Evolutionary conservation across 2,113 vertebrate species (phyloP).

Genomic region (Mormyrus iriodes): DNA sequence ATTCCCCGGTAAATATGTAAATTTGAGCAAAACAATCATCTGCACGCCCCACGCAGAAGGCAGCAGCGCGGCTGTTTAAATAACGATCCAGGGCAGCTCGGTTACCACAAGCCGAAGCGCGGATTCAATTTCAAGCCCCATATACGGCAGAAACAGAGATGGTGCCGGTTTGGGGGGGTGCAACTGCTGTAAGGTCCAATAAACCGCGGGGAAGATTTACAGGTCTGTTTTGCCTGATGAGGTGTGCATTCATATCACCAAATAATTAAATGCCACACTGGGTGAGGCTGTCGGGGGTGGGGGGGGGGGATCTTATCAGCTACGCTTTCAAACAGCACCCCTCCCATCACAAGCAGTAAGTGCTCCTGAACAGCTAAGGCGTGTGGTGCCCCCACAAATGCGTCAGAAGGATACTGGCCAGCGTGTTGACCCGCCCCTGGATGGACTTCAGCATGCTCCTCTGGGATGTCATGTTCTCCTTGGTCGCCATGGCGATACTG

Average conservation of each 20-base stretch:
- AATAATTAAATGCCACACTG: background rate
- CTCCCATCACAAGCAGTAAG: background rate
- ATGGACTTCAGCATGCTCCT: constrained; percentile 90
- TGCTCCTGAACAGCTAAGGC: background rate
- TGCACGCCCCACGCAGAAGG: background rate
- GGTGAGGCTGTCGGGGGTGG: background rate
- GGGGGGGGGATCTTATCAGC: background rate
- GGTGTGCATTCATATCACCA: background rate
- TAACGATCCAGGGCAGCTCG: background rate
- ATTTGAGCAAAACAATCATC: background rate
- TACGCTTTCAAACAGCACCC: background rate
- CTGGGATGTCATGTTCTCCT: constrained; percentile 98
- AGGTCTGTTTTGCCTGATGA: background rate
- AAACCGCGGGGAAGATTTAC: background rate
- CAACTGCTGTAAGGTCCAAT: background rate
- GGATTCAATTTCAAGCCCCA: constrained; percentile 7
- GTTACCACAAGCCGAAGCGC: background rate
- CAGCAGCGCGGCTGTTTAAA: background rate
- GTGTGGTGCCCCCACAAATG: no score
- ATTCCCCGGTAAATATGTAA: background rate
- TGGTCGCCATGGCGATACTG: constrained; percentile 98
- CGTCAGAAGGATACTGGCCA: constrained; percentile 93
- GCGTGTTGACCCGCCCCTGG: constrained; percentile 93
- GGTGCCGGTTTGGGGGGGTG: background rate
- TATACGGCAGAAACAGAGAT: background rate